Percentiles rank a stretch among this genome's conserved stretches.
phyloP scores from a whole-genome alignment of 2,888 invertebrate genomes.

The Petrophora chlorosata region DNA sequence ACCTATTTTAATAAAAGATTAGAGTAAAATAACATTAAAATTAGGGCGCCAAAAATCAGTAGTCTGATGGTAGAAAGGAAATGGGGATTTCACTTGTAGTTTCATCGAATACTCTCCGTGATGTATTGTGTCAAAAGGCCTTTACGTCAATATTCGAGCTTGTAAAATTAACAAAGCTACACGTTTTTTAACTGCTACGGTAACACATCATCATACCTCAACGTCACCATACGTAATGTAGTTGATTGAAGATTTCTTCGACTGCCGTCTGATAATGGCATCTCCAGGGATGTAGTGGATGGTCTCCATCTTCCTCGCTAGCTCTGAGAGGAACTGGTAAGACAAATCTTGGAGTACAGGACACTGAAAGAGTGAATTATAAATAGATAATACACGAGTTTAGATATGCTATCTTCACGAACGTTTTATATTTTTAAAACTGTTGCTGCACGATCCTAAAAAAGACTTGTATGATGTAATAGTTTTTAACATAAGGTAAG shows the following conservation, averaged over 20 bases:
- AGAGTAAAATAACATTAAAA: too few species aligned
- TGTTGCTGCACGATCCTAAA: not conserved
- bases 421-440: too few species aligned
- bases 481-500: too few species aligned
- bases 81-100: too few species aligned
- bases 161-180: too few species aligned
- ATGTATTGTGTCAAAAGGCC: too few species aligned
- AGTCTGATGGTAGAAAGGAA: too few species aligned
- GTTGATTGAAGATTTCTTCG: slow-evolving; percentile 58
- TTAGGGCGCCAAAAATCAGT: too few species aligned
- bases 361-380: slow-evolving; percentile 45
- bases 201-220: slow-evolving; percentile 50
- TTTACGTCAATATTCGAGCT: too few species aligned
- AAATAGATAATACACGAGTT: not conserved
- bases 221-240: slow-evolving; percentile 70
- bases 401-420: not conserved
- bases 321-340: slow-evolving; percentile 61
- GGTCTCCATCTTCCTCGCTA: slow-evolving; percentile 65
- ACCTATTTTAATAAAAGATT: too few species aligned
- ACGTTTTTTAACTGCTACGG: not conserved
- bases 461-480: too few species aligned
- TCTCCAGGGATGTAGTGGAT: slow-evolving; percentile 71
- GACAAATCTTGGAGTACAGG: slow-evolving; percentile 62
- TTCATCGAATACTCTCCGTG: too few species aligned
- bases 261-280: slow-evolving; percentile 58